Conservation (phyloP, 2,797 vertebrate species). For the Sebastes trivittatus region DNA sequence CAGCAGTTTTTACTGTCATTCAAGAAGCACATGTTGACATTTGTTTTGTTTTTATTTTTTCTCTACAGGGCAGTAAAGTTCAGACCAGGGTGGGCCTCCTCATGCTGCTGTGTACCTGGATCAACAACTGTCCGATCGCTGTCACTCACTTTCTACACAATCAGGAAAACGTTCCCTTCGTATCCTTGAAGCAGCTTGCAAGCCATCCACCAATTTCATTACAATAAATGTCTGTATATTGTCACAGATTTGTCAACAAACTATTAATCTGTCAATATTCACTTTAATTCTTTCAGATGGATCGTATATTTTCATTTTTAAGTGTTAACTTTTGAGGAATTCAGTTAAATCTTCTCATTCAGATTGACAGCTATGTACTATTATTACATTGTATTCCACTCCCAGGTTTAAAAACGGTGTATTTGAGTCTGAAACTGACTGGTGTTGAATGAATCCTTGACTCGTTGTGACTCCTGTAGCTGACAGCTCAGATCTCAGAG, state of each 20-base stretch:
- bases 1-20: background rate
- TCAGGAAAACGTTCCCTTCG: constrained; percentile 95
- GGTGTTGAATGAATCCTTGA: constrained; percentile 79
- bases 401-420: background rate
- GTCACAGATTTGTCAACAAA: background rate
- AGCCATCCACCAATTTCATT: background rate
- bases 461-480: constrained; percentile 73
- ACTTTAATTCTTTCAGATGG: background rate
- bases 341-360: background rate
- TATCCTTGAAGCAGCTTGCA: constrained; percentile 87
- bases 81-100: constrained; percentile 97
- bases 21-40: background rate
- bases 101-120: constrained; percentile 98
- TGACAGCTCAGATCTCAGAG: constrained; percentile 98
- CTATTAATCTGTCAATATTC: background rate
- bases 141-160: constrained; percentile 99
- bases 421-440: background rate
- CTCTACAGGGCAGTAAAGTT: constrained; percentile 94
- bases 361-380: background rate
- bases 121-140: constrained; percentile 96
- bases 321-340: background rate
- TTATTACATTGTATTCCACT: background rate
- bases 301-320: background rate
- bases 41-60: background rate
- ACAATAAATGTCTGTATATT: background rate